Evolutionary conservation across 2,797 vertebrate genomes (phyloP).

Genomic region (Uromys caudimaculatus): DNA sequence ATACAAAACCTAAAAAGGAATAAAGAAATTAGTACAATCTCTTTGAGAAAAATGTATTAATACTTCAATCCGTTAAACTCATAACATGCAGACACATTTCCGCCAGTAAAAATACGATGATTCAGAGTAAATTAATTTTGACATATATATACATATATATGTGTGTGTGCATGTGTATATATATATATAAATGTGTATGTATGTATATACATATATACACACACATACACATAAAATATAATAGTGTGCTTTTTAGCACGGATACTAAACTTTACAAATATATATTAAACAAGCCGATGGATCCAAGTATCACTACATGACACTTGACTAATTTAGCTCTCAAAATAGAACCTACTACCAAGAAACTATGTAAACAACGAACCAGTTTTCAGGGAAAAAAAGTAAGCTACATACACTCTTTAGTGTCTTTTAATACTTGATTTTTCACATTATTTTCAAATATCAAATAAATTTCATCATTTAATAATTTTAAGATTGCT

Average conservation of each 20-base stretch:
- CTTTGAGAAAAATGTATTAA: conserved; percentile 53
- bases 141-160: neutral
- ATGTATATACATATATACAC: neutral
- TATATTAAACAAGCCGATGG: neutral
- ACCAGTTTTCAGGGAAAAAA: neutral
- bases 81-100: neutral
- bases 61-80: conserved; percentile 23
- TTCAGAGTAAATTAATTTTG: neutral
- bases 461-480: conserved; percentile 48
- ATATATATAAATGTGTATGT: neutral
- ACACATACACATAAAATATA: neutral
- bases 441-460: conserved; percentile 27
- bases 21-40: conserved; percentile 67
- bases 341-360: neutral
- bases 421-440: neutral
- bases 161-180: neutral
- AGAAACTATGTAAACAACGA: neutral
- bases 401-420: neutral
- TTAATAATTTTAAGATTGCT: conserved; percentile 15
- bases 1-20: conserved; percentile 95
- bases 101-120: neutral
- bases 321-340: neutral
- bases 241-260: neutral
- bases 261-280: neutral
- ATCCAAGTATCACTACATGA: neutral